Base-by-base conservation (phyloP, 1,140 invertebrate genomes). In the Bombus waltoni region DNA sequence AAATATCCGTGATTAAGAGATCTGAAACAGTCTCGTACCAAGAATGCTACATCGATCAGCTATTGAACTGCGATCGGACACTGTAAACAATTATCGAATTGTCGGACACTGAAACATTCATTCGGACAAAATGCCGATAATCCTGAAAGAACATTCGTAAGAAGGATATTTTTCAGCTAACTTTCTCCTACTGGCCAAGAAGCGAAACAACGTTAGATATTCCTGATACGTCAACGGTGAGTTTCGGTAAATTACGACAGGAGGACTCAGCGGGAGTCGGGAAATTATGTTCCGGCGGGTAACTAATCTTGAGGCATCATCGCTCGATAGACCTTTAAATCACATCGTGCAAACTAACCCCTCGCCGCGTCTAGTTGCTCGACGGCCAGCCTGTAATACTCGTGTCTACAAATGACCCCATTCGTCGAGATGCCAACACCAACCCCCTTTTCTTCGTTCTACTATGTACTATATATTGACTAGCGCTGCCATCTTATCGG, bases 321-420 rank as follows among this genome's bases (percentile, higher is more conserved):
- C 90, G 90, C 89, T 87, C 85, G 86, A 92, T 92, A 91, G 87
- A 92, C 88, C 91, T 88, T 92, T 92, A 91, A 92, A 92, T 92
- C 91, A 92, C 90, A 76, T 81, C 62, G 85, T 85, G 79, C 80
- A 80, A 92, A 88, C 85, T 81, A 38, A 78, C 81, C 84, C 22
- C 79, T 42, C 47, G 44, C 57, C 59, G 65, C 70, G 72, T 66
- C 68, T 82, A 32, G 59, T 62, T 75, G 71, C 38, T 71, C 72
- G 86, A 73, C 72, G 75, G 81, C 70, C 76, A 74, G 72, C 65
- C 80, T 79, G 89, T 90, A 92, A 92, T 91, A 87, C 86, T 89
- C 88, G 83, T 92, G 91, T 92, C 87, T 92, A 91, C 89, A 92
- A 92, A 93, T 90, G 88, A 87, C 87, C 88, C 89, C 84, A 90